Base-by-base conservation (phyloP, 2,113 vertebrate species). In the Panurus biarmicus region DNA sequence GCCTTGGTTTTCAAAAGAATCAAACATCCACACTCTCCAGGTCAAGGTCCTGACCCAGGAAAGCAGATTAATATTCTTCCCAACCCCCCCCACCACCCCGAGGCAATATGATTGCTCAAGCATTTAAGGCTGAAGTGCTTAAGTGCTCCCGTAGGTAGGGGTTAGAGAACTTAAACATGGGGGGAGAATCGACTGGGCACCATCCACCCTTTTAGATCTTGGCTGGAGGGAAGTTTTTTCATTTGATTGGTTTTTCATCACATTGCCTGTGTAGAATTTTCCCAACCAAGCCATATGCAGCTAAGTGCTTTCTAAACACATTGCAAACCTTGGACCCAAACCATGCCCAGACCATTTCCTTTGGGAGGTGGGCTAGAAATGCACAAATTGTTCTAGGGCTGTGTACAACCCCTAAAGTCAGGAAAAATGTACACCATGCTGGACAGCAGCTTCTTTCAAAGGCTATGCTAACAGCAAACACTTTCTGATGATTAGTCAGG, bases 41-140 rank as follows among this genome's bases (percentile, higher is more conserved):
- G 85, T 93, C 90, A 89, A 87, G 66, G 78, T 93, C 85, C 62
- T 91, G 89, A 96, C 88, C 85, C 56, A 56, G 72, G 72, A 77
- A 90, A 79, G 88, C 69, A 86, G 18, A 88, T 56, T 88, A 88
- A 77, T 83, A 83, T 80, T 83, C 60, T 87, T 17, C 35, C 58
- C 66, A 45, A 1, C 54, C 67, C 64, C 78, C 50, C 54, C 67
- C 64, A 74, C 50, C 14, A 45, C 58, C 92, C 90, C 0, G 16
- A 74, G 92, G 94, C 90, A 64, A 56, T 0, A 1, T 9, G 78
- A 57, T 24, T 85, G 81, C 87, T 94, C 72, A 48, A 76, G 89
- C 94, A 80, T 93, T 91, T 85, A 79, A 87, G 36, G 64, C 67
- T 89, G 3, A 94, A 92, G 85, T 73, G 89, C 89, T 95, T 96